A percentile compares a stretch with the other conserved stretches of the same genome.
Conservation (phyloP, 1,140 invertebrate genomes). For the Latrodectus geometricus region DNA sequence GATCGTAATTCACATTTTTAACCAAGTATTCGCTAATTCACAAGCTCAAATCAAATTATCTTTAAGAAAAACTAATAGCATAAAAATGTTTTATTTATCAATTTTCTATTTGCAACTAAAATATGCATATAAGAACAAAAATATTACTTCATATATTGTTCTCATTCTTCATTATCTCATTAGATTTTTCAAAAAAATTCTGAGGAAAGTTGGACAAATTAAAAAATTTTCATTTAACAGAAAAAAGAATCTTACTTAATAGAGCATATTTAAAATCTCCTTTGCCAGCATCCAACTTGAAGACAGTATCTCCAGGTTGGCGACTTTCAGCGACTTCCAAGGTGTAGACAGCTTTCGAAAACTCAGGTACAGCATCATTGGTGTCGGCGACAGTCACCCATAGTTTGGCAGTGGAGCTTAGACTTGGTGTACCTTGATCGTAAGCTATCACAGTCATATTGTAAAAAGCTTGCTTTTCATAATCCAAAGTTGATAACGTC, state of each 20-base stretch:
- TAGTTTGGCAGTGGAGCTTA: constrained; percentile 82
- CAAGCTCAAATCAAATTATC: too few relatives aligned
- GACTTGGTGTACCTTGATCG: constrained; percentile 83
- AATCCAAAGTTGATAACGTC: constrained; percentile 80
- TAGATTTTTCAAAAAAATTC: too few relatives aligned
- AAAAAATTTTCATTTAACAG: background rate
- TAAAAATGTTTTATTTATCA: too few relatives aligned
- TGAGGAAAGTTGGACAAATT: background rate
- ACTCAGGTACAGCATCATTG: constrained; percentile 67
- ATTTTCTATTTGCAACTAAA: too few relatives aligned
- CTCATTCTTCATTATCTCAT: too few relatives aligned
- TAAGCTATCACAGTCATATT: constrained; percentile 85
- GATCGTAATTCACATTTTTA: too few relatives aligned
- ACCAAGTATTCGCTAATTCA: too few relatives aligned
- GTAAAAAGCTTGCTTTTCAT: constrained; percentile 76
- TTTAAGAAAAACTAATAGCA: too few relatives aligned
- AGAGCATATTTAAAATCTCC: constrained; percentile 65
- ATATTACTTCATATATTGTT: too few relatives aligned
- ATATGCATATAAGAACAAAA: too few relatives aligned
- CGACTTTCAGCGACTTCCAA: constrained; percentile 67
- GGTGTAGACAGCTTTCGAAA: constrained; percentile 67
- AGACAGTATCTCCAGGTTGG: constrained; percentile 65
- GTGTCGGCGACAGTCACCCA: constrained; percentile 67
- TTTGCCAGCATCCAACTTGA: constrained; percentile 65
- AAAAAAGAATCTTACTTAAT: constrained; percentile 36